Percentiles rank a stretch among this genome's conserved stretches.
Conservation (phyloP, 2,888 invertebrate species). For the Smittia aterrima region DNA sequence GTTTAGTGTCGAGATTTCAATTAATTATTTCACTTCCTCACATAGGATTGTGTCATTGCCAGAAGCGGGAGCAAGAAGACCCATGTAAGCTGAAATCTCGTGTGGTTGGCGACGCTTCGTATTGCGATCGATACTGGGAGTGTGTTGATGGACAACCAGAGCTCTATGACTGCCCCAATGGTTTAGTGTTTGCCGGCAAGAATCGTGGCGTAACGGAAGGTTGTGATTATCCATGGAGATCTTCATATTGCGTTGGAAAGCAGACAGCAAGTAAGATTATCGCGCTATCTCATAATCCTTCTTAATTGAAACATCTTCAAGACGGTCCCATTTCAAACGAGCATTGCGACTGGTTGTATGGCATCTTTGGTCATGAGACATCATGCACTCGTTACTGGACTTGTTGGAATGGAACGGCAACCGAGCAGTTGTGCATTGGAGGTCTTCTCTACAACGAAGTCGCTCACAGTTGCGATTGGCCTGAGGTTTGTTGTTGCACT, state of each 20-base stretch:
- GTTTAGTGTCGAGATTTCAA: conserved; percentile 12
- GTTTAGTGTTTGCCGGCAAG: conserved; percentile 84
- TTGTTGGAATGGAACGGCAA: conserved; percentile 92
- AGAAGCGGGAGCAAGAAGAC: conserved; percentile 60
- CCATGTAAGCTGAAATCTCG: conserved; percentile 79
- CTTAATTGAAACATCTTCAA: conserved; percentile 48
- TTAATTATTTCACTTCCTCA: conserved; percentile 17
- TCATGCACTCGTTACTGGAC: conserved; percentile 93
- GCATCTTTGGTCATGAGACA: conserved; percentile 90
- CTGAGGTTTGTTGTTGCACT: conserved; percentile 57
- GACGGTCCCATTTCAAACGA: conserved; percentile 81
- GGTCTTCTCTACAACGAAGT: conserved; percentile 87
- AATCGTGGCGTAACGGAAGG: conserved; percentile 85
- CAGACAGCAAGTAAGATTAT: conserved; percentile 65
- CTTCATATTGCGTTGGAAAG: conserved; percentile 81
- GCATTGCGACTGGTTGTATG: conserved; percentile 90
- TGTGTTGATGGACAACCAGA: conserved; percentile 80
- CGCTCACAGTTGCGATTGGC: conserved; percentile 91
- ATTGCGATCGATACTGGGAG: conserved; percentile 80
- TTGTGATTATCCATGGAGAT: conserved; percentile 87
- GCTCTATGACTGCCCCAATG: conserved; percentile 87
- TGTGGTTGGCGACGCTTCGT: conserved; percentile 73
- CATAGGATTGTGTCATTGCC: conserved; percentile 1
- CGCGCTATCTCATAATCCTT: neutral
- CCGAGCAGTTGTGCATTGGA: conserved; percentile 88